Percentiles rank a stretch among this genome's conserved stretches.
phyloP scores from a whole-genome alignment of 2,797 vertebrate genomes.

The Danio albolineatus region DNA sequence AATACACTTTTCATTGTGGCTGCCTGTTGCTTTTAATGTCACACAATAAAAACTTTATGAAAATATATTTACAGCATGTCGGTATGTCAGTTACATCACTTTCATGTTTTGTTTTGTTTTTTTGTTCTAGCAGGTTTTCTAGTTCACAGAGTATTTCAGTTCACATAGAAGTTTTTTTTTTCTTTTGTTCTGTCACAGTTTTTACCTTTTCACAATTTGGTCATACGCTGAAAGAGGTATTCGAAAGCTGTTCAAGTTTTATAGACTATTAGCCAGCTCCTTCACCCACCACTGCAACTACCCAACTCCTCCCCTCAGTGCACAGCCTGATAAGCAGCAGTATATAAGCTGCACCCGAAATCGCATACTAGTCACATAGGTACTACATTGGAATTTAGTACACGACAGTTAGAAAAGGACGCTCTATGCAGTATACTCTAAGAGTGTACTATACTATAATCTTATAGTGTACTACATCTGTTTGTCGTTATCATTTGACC shows the following conservation, averaged over 20 bases:
- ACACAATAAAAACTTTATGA: conserved; percentile 69
- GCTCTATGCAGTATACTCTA: too few species aligned
- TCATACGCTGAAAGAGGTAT: not conserved
- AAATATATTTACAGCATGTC: conserved; percentile 55
- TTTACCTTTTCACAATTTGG: not conserved
- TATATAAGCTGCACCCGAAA: not conserved
- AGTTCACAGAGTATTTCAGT: conserved; percentile 12
- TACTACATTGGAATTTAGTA: too few species aligned
- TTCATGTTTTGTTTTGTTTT: conserved; percentile 39
- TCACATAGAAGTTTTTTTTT: not conserved
- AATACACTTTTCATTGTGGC: conserved; percentile 48
- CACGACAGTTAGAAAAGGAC: too few species aligned
- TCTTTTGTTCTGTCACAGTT: not conserved
- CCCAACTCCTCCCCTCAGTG: not conserved
- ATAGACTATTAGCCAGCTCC: not conserved
- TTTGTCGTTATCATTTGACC: too few species aligned
- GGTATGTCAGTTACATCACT: conserved; percentile 13
- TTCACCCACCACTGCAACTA: not conserved
- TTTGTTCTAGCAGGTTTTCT: conserved; percentile 14
- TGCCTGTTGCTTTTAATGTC: conserved; percentile 58
- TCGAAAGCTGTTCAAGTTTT: not conserved
- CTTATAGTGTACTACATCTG: too few species aligned
- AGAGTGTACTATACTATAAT: too few species aligned
- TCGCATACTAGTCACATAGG: too few species aligned
- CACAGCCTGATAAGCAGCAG: not conserved